phyloP scores from a whole-genome alignment of 2,888 invertebrate genomes.

The Euclidia mi region DNA sequence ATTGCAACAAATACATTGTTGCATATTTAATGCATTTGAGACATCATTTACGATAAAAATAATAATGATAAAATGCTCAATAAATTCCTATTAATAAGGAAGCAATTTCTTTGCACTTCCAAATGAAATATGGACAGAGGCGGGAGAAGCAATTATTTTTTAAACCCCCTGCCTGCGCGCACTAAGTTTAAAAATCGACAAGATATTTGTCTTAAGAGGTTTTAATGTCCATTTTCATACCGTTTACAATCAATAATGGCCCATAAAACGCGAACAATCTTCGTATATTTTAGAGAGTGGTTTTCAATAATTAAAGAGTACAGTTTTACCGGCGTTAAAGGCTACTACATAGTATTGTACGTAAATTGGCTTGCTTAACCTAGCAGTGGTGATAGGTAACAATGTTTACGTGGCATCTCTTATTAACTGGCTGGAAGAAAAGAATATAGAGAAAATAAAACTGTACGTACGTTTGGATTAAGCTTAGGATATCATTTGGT shows the following conservation, averaged over 20 bases:
- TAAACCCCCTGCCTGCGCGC: constrained; percentile 65
- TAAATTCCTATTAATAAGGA: constrained; percentile 62
- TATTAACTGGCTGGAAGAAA: neutral
- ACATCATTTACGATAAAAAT: constrained; percentile 37
- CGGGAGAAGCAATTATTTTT: constrained; percentile 70
- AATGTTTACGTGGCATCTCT: constrained; percentile 1
- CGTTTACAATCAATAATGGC: constrained; percentile 73
- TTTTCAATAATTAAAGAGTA: constrained; percentile 30
- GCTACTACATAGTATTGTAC: neutral
- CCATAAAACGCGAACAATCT: constrained; percentile 56
- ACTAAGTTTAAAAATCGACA: constrained; percentile 63
- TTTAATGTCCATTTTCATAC: constrained; percentile 73
- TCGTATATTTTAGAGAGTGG: constrained; percentile 50
- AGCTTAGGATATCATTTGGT: neutral
- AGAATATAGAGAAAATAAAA: neutral
- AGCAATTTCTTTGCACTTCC: constrained; percentile 58
- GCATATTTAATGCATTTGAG: constrained; percentile 29
- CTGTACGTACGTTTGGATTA: neutral
- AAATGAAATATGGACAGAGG: constrained; percentile 52
- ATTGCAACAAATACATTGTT: constrained; percentile 26
- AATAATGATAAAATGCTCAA: constrained; percentile 60
- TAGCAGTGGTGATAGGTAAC: neutral
- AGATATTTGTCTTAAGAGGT: constrained; percentile 70
- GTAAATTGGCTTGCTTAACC: neutral
- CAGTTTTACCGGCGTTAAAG: neutral